These are phyloP conservation scores for Argya squamiceps DNA, from an alignment of 2,797 vertebrate genomes.

Conservation along the genomic window DNA sequence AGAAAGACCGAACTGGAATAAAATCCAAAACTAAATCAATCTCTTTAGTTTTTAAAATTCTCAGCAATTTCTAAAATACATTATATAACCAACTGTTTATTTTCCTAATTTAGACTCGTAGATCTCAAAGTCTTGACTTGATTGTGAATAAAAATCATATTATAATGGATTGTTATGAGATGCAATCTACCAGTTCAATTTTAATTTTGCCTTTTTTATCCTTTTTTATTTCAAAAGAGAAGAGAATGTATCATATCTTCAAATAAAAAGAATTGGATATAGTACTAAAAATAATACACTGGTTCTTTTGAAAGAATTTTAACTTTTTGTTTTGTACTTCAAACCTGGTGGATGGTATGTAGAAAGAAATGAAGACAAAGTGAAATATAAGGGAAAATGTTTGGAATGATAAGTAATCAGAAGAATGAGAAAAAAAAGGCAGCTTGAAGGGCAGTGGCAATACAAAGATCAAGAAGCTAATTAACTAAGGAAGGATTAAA, in stretches of 20 bases:
- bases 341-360: accelerated
- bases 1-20: neutral
- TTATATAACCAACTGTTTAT: neutral
- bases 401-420: neutral
- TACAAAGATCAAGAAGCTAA: neutral
- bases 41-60: neutral
- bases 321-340: neutral
- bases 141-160: neutral
- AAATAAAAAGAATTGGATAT: neutral
- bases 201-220: neutral
- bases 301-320: neutral
- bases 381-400: neutral
- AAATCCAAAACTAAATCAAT: neutral
- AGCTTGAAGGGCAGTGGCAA: neutral
- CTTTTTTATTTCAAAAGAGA: neutral
- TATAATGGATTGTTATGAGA: neutral
- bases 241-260: neutral
- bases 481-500: neutral
- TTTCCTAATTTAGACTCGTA: neutral
- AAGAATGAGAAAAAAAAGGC: neutral
- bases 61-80: neutral
- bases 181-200: neutral
- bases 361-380: neutral
- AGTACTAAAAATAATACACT: neutral
- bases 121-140: neutral